These are phyloP conservation scores for Epizoanthus illoricatus DNA, from an alignment of 92 coral and sea anemone species.

Conservation along the genomic window DNA sequence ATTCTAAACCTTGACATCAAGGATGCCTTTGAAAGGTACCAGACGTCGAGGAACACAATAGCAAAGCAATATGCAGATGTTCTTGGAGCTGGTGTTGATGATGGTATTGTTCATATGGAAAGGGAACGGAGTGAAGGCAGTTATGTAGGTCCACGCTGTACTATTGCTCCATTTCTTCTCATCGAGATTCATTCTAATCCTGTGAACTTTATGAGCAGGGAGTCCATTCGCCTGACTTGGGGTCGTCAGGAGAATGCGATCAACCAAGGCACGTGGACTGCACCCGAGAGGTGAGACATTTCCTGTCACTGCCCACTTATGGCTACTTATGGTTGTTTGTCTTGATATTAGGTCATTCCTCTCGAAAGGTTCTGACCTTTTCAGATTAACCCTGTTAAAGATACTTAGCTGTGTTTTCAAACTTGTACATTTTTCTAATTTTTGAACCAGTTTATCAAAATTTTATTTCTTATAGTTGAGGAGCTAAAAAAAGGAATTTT, in stretches of 20 bases:
- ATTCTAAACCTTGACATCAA: constrained; percentile 74
- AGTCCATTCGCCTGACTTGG: constrained; percentile 82
- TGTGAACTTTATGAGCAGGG: constrained; percentile 69
- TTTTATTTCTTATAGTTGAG: too few species aligned
- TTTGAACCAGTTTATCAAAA: too few species aligned
- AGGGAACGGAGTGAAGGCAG: background rate
- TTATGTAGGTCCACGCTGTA: constrained; percentile 39
- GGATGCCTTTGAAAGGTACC: constrained; percentile 74
- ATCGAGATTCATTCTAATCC: constrained; percentile 81
- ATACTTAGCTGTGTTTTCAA: background rate
- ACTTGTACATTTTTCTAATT: background rate
- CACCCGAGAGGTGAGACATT: constrained; percentile 60
- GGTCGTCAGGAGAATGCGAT: constrained; percentile 84
- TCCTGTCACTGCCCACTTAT: background rate
- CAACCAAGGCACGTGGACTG: constrained; percentile 82
- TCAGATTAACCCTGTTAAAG: background rate
- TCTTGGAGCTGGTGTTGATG: constrained; percentile 12
- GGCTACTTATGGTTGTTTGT: background rate
- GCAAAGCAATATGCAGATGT: constrained; percentile 51
- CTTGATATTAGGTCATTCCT: background rate
- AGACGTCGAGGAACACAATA: constrained; percentile 57
- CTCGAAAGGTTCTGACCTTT: background rate
- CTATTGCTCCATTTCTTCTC: constrained; percentile 59
- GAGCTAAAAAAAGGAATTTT: too few species aligned
- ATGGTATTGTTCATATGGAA: constrained; percentile 43